Percentiles rank a stretch among this genome's conserved stretches.
Conservation (phyloP, 2,797 vertebrate species). For the Dicrostonyx torquatus region DNA sequence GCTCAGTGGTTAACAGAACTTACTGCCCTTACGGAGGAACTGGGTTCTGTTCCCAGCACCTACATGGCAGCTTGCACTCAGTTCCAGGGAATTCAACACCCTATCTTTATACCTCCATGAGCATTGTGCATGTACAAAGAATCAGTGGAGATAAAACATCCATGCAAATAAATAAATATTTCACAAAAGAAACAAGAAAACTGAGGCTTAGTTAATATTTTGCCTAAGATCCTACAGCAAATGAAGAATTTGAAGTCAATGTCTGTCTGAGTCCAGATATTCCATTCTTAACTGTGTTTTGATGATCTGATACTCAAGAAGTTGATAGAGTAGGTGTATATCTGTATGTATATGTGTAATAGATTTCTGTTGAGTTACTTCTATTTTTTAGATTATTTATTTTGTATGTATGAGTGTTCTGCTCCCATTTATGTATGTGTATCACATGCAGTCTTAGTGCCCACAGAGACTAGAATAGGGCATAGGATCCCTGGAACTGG, state of each 20-base stretch:
- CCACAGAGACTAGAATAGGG: neutral
- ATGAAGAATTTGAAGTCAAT: neutral
- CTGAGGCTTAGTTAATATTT: neutral
- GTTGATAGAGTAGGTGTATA: neutral
- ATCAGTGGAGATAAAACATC: neutral
- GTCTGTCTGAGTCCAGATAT: neutral
- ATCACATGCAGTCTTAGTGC: neutral
- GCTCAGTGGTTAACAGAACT: neutral
- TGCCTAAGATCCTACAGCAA: neutral
- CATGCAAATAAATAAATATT: neutral
- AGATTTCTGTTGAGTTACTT: neutral
- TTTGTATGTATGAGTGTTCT: neutral
- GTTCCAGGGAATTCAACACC: neutral
- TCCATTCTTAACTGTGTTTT: neutral
- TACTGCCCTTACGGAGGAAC: too few relatives aligned
- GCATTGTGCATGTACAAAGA: neutral
- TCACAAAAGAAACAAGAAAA: neutral
- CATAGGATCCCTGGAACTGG: neutral
- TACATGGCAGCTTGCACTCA: too few relatives aligned
- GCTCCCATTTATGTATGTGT: neutral
- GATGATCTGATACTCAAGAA: neutral
- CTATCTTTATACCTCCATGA: neutral
- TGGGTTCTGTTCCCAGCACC: neutral
- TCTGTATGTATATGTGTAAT: neutral
- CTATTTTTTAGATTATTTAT: neutral